phyloP scores from a whole-genome alignment of 2,888 invertebrate genomes.

The Tipula helvola region DNA sequence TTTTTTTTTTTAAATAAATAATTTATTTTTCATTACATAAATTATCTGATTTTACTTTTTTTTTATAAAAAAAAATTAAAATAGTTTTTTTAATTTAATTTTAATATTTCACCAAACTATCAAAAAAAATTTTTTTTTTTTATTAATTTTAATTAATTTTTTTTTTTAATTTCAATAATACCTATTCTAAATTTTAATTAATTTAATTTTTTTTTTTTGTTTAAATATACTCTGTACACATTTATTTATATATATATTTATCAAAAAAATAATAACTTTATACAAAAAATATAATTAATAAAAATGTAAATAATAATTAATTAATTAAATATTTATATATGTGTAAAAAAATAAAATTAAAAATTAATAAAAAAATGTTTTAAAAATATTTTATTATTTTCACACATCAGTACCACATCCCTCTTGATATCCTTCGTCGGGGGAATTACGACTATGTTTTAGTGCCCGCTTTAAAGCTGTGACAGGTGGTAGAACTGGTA shows the following conservation, averaged over 20 bases:
- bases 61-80: not conserved
- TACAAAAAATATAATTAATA: not conserved
- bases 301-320: not conserved
- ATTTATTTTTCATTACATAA: not conserved
- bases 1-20: not conserved
- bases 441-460: conserved; percentile 70
- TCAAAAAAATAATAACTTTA: not conserved
- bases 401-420: conserved; percentile 80
- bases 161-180: not conserved
- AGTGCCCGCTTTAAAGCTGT: conserved; percentile 74
- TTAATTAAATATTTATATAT: not conserved
- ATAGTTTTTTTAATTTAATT: not conserved
- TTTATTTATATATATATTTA: not conserved
- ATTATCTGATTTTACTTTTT: not conserved
- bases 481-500: conserved; percentile 74
- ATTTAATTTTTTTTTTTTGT: not conserved
- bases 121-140: not conserved
- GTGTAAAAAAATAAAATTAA: not conserved
- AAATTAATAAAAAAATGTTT: not conserved
- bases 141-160: not conserved
- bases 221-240: not conserved
- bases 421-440: conserved; percentile 86
- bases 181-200: not conserved
- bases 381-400: not conserved
- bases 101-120: not conserved